phyloP scores from a whole-genome alignment of 2,797 vertebrate genomes.

The Diglossa cyanea region DNA sequence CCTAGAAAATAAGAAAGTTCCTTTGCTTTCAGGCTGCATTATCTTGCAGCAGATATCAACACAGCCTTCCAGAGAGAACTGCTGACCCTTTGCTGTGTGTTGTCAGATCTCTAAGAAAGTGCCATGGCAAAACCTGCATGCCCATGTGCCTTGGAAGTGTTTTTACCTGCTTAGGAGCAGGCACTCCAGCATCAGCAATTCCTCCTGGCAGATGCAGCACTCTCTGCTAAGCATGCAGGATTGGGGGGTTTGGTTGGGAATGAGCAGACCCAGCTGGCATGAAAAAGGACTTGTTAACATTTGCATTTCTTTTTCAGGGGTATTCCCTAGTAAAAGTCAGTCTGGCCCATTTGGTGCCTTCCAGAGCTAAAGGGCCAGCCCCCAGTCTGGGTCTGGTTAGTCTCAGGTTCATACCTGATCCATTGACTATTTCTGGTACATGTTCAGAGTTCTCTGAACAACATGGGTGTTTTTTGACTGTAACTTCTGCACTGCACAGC shows the following conservation, averaged over 20 bases:
- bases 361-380: neutral
- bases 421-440: neutral
- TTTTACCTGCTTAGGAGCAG: neutral
- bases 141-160: neutral
- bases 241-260: neutral
- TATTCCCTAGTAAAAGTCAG: neutral
- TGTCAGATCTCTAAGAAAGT: slow-evolving; percentile 18
- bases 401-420: neutral
- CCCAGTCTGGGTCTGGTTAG: neutral
- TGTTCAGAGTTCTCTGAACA: neutral
- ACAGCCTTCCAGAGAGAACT: slow-evolving; percentile 41
- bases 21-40: slow-evolving; percentile 18
- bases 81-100: slow-evolving; percentile 7
- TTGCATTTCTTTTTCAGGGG: neutral
- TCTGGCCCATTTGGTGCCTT: neutral
- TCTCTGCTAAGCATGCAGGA: fast-evolving
- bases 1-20: slow-evolving; percentile 40
- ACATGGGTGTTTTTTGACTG: neutral
- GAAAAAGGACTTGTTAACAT: neutral
- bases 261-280: neutral
- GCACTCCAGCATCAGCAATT: neutral
- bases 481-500: neutral
- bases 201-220: neutral
- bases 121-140: neutral
- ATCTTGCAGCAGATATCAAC: slow-evolving; percentile 47